Evolutionary conservation across 2,888 invertebrate genomes (phyloP), one percentile per base, ranked within the genome.

Genomic region (Drosophila pullipes): DNA sequence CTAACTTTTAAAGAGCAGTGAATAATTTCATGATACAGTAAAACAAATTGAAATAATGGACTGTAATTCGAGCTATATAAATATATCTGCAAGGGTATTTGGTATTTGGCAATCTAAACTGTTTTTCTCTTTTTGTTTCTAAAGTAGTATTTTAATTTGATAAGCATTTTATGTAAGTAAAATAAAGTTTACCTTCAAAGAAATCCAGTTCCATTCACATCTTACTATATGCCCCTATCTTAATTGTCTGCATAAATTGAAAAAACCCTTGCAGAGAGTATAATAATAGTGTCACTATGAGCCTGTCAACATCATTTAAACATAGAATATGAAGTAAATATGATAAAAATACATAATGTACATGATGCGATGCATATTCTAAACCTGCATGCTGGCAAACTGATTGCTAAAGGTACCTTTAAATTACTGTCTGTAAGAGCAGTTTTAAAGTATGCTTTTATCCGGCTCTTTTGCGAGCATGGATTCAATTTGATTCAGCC

Each of bases 151-250:
- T 57, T 16, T 16, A 57, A 18, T 55, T 55, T 25, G 16, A 37
- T 37, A 2, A 30, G 28, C 31, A 18, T n/a, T n/a, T 13, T n/a
- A 22, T 1, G 28, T 3, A 30, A 22, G n/a, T 13, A 22, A n/a
- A 57, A 39, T 18, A 37, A 37, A 61, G n/a, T 61, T 37, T n/a
- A 4, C 16, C 16, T 30, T 16, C 25, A 52, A 37, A 37, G 35
- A 35, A 3, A 50, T 3, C 10, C 37, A 25, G 28, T 30, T 33
- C 10, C 10, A n/a, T 52, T 37, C 53, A 37, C 13, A 2, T 30
- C 16, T 28, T 18, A 50, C 28, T 22, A 18, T 35, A 22, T 16
- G 57, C 64, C 64, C 64, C 57, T 57, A 62, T 62, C 2, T 7
- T 25, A 25, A 39, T 62, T 25, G 61, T 62, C 31, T 31, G n/a